Percentiles rank a stretch among this genome's conserved stretches.
These are phyloP conservation scores for Psittacus erithacus DNA, from an alignment of 2,113 vertebrate species.

Conservation along the genomic window DNA sequence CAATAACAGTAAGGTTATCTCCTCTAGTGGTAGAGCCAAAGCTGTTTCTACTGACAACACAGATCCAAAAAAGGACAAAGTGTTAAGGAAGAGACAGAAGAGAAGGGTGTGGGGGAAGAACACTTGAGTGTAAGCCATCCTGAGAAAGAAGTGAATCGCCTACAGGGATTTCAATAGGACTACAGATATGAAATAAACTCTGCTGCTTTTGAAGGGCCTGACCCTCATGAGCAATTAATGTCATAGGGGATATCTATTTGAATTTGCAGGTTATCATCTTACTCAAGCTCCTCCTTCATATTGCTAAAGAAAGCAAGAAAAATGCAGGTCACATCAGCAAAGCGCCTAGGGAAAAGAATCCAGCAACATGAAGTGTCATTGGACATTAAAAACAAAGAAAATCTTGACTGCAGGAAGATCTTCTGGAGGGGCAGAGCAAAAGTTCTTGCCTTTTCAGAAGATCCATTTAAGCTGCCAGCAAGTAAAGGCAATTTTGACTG, in stretches of 20 bases:
- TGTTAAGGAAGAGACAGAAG: not conserved
- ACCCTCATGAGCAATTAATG: not conserved
- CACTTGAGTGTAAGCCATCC: not conserved
- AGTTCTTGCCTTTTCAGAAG: not conserved
- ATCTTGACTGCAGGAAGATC: not conserved
- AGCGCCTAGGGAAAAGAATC: not conserved
- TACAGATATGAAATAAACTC: not conserved
- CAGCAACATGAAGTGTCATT: not conserved
- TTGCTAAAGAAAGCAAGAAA: not conserved
- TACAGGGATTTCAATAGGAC: not conserved
- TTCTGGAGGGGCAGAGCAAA: not conserved
- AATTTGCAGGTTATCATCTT: not conserved
- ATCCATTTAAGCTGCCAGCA: constrained; percentile 26
- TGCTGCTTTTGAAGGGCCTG: not conserved
- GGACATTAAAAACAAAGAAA: not conserved
- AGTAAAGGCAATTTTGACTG: constrained; percentile 25
- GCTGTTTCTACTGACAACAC: not conserved
- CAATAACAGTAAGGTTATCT: not conserved
- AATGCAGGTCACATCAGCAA: not conserved
- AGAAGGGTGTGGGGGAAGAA: not conserved
- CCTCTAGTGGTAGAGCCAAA: not conserved
- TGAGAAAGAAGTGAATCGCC: not conserved
- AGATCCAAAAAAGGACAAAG: not conserved
- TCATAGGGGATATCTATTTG: not conserved
- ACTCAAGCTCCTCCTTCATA: not conserved